phyloP scores from a whole-genome alignment of 92 coral and sea anemone genomes.

The Phymanthus crucifer region DNA sequence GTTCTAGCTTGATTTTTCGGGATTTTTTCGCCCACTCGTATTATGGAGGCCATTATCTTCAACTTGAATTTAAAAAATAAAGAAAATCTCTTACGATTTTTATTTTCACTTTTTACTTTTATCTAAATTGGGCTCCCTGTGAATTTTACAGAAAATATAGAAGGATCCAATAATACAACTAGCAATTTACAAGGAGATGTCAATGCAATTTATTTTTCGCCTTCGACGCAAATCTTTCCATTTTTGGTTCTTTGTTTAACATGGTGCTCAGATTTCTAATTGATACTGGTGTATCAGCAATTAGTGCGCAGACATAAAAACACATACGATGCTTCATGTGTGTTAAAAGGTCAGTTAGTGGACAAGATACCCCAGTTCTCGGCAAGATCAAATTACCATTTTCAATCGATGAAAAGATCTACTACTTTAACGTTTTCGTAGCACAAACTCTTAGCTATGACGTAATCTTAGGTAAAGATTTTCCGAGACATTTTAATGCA shows the following conservation, averaged over 20 bases:
- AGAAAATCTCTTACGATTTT: no score
- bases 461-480: conserved; percentile 21
- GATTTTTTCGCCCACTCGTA: no score
- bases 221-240: neutral
- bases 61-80: no score
- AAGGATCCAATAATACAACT: neutral
- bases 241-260: conserved; percentile 2
- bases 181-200: neutral
- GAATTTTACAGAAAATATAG: no score
- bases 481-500: conserved; percentile 9
- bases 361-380: conserved; percentile 4
- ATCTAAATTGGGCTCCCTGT: no score
- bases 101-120: no score
- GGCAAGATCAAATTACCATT: neutral
- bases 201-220: neutral
- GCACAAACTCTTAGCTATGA: neutral
- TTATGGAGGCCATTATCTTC: no score
- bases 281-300: conserved; percentile 30
- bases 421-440: neutral
- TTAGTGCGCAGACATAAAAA: neutral
- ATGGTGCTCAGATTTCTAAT: conserved; percentile 6
- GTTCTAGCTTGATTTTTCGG: no score
- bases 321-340: neutral
- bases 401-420: neutral
- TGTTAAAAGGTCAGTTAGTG: conserved; percentile 6